phyloP scores from a whole-genome alignment of 2,888 invertebrate genomes.

The Thymelicus lineola region DNA sequence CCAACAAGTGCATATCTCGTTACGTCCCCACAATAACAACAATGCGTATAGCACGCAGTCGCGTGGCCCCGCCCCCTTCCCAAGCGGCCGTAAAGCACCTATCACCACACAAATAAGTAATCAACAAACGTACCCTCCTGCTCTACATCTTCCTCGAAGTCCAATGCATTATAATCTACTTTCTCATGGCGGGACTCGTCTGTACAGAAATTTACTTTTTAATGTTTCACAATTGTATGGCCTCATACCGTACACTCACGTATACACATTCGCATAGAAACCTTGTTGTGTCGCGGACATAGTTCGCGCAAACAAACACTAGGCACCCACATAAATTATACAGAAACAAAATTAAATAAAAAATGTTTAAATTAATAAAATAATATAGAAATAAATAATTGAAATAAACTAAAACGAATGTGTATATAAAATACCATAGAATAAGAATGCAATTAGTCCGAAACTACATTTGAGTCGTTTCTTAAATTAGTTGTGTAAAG shows the following conservation, averaged over 20 bases:
- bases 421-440: not conserved
- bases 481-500: too few relatives aligned
- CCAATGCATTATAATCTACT: slow-evolving; percentile 90
- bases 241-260: not conserved
- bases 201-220: slow-evolving; percentile 48
- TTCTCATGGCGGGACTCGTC: slow-evolving; percentile 69
- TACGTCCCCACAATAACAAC: too few relatives aligned
- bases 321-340: too few relatives aligned
- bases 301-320: too few relatives aligned
- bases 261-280: slow-evolving; percentile 1
- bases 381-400: too few relatives aligned
- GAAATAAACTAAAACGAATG: not conserved
- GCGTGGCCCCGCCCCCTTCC: too few relatives aligned
- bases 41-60: too few relatives aligned
- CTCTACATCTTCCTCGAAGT: slow-evolving; percentile 88
- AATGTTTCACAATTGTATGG: slow-evolving; percentile 2
- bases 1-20: too few relatives aligned
- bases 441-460: not conserved
- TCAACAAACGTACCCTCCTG: slow-evolving; percentile 66
- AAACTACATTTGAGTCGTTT: too few relatives aligned
- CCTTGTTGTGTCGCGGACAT: not conserved
- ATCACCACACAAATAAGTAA: not conserved
- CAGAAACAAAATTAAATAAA: too few relatives aligned
- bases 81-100: too few relatives aligned
- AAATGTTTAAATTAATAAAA: too few relatives aligned